These are phyloP conservation scores for Myxocyprinus asiaticus DNA, from an alignment of 2,113 vertebrate species.

Conservation along the genomic window DNA sequence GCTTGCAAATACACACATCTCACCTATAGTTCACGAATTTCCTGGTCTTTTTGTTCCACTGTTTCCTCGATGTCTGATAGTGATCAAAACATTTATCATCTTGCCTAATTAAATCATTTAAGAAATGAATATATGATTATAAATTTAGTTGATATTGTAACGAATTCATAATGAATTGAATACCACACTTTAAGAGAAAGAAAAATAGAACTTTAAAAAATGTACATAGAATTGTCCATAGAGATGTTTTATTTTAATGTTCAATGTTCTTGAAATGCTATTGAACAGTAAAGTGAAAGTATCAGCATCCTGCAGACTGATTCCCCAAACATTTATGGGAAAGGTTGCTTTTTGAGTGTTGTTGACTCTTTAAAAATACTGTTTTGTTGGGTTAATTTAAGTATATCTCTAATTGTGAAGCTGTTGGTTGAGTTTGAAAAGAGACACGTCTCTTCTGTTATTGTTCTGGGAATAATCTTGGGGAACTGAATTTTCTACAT, in stretches of 20 bases:
- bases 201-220: constrained; percentile 38
- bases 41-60: constrained; percentile 25
- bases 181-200: constrained; percentile 28
- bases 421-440: constrained; percentile 11
- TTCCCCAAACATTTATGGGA: neutral
- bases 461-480: constrained; percentile 9
- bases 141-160: constrained; percentile 44
- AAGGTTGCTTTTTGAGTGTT: constrained; percentile 37
- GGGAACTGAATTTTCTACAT: neutral
- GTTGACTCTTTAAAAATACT: constrained; percentile 27
- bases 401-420: constrained; percentile 14
- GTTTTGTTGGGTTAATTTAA: constrained; percentile 27
- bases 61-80: constrained; percentile 28
- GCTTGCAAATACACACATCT: constrained; percentile 15
- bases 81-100: constrained; percentile 29
- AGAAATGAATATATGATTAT: constrained; percentile 39
- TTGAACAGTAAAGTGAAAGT: constrained; percentile 35
- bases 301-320: constrained; percentile 9
- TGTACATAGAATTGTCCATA: constrained; percentile 54
- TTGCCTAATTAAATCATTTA: constrained; percentile 32
- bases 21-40: neutral
- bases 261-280: constrained; percentile 48
- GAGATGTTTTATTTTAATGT: constrained; percentile 54
- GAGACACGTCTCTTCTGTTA: neutral
- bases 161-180: constrained; percentile 41